Conservation (phyloP, 2,113 vertebrate genomes). For the Gnathonemus longibarbis region DNA sequence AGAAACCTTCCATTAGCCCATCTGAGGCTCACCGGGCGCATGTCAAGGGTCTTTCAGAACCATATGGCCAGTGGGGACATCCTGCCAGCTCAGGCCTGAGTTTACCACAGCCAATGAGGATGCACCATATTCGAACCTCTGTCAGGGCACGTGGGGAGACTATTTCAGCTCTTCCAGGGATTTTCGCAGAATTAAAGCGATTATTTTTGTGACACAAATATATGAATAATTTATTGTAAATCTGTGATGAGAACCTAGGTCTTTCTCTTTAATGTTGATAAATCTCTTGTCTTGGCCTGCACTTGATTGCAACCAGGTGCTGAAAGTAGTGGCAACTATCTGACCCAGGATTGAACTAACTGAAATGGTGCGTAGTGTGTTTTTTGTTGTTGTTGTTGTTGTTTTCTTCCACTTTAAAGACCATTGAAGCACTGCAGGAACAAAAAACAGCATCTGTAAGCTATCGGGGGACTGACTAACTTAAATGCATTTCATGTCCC, state of each 20-base stretch:
- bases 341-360: background rate
- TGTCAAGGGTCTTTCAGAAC: background rate
- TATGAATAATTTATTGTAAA: background rate
- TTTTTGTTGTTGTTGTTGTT: background rate
- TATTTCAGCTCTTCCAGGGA: background rate
- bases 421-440: background rate
- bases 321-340: background rate
- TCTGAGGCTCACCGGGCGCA: background rate
- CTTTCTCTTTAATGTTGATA: background rate
- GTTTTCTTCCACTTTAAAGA: background rate
- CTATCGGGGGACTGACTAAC: background rate
- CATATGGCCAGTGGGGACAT: background rate
- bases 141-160: background rate
- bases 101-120: background rate
- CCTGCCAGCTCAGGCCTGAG: background rate
- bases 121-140: background rate
- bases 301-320: no score
- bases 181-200: background rate
- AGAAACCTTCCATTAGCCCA: background rate
- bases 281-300: background rate
- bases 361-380: background rate
- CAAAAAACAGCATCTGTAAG: background rate
- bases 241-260: background rate
- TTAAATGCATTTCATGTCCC: background rate
- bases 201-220: background rate